Conservation (phyloP, 1,140 invertebrate genomes). For the Diorhabda elongata region DNA sequence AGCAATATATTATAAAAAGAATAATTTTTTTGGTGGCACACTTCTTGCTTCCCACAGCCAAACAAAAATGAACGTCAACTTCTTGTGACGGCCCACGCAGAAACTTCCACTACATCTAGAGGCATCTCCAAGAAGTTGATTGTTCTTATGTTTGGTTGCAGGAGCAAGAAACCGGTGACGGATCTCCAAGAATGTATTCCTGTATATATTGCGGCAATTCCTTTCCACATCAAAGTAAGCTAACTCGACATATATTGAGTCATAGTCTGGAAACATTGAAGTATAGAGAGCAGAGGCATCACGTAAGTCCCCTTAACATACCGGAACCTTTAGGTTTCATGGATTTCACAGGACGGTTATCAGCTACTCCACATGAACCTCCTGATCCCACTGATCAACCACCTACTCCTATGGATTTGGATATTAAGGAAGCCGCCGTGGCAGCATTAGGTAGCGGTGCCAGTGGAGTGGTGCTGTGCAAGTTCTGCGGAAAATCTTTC, state of each 20-base stretch:
- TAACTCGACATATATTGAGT: conserved; percentile 80
- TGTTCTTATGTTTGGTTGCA: conserved; percentile 89
- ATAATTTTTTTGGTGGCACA: conserved; percentile 18
- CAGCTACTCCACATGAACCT: conserved; percentile 50
- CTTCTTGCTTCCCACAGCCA: conserved; percentile 51
- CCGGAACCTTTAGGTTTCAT: conserved; percentile 43
- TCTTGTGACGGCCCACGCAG: conserved; percentile 57
- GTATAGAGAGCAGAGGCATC: conserved; percentile 65
- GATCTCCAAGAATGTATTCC: conserved; percentile 58
- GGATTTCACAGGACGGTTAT: conserved; percentile 45
- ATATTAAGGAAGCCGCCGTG: conserved; percentile 41
- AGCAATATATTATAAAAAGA: not conserved
- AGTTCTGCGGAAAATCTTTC: conserved; percentile 86
- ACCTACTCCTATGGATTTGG: conserved; percentile 51
- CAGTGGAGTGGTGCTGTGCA: conserved; percentile 77
- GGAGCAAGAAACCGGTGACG: conserved; percentile 64
- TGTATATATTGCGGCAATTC: conserved; percentile 84
- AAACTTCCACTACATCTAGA: conserved; percentile 19
- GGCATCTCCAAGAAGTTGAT: conserved; percentile 75
- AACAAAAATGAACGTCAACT: conserved; percentile 93
- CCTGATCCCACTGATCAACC: conserved; percentile 53
- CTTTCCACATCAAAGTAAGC: conserved; percentile 84
- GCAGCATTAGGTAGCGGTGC: conserved; percentile 49
- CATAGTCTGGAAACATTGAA: conserved; percentile 81
- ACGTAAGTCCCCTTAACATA: conserved; percentile 23